Conservation (phyloP, 2,888 invertebrate genomes). For the Zhuqinia jingwanae region DNA sequence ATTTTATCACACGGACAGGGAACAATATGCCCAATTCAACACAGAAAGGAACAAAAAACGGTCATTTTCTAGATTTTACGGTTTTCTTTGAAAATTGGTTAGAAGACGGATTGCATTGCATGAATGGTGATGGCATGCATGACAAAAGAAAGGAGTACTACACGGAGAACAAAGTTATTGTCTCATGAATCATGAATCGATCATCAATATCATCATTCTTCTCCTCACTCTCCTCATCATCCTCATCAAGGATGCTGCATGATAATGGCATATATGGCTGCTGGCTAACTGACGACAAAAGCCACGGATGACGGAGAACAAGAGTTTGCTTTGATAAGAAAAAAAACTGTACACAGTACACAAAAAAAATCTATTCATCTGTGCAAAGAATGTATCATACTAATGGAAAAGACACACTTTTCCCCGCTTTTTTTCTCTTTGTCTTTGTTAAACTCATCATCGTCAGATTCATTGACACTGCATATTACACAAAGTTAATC, state of each 20-base stretch:
- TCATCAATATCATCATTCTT: conserved; percentile 20
- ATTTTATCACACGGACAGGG: too few relatives aligned
- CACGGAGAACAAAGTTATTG: not conserved
- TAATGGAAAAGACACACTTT: conserved; percentile 43
- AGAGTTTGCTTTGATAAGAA: conserved; percentile 28
- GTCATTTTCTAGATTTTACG: not conserved
- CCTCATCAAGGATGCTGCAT: too few relatives aligned
- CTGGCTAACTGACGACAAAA: conserved; percentile 8
- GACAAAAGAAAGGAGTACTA: not conserved
- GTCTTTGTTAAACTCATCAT: conserved; percentile 23
- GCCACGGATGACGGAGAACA: not conserved
- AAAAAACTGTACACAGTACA: not conserved
- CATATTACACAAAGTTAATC: not conserved
- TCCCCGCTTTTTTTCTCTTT: not conserved
- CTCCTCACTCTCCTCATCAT: not conserved
- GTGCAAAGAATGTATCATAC: not conserved
- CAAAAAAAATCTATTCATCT: not conserved
- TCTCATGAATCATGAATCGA: not conserved
- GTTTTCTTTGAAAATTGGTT: not conserved
- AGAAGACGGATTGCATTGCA: not conserved
- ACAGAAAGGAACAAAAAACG: too few relatives aligned
- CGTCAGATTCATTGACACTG: too few relatives aligned
- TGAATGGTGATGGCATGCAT: not conserved
- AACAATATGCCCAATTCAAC: not conserved
- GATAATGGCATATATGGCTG: too few relatives aligned